Base-by-base conservation (phyloP, 1,140 invertebrate species). In the Akabosia matsudoensis region DNA sequence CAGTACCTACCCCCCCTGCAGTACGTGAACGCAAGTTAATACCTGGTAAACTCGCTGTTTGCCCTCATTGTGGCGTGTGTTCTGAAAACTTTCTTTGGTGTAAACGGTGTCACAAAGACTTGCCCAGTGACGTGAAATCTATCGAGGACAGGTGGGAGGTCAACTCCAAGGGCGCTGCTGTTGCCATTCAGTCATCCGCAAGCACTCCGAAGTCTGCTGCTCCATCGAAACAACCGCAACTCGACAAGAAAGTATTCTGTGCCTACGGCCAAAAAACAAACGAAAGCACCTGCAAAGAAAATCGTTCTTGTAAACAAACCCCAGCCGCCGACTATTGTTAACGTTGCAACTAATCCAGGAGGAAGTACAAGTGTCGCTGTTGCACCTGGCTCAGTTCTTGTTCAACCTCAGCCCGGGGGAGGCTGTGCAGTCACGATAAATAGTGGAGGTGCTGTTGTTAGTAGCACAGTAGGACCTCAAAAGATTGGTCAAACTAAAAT, bases 231-330 rank as follows among this genome's bases (percentile, higher is more conserved):
- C 54, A 14, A 24, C 54, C 26, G 26, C n/a, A n/a, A n/a, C n/a
- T n/a, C n/a, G n/a, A n/a, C n/a, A n/a, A n/a, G n/a, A n/a, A n/a
- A n/a, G n/a, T n/a, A n/a, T n/a, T n/a, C n/a, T n/a, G n/a, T n/a
- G n/a, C n/a, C n/a, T n/a, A n/a, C n/a, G n/a, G n/a, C n/a, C n/a
- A n/a, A n/a, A n/a, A n/a, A n/a, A n/a, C n/a, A n/a, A n/a, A n/a
- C n/a, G n/a, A n/a, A n/a, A n/a, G n/a, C n/a, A n/a, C n/a, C n/a
- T n/a, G n/a, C n/a, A 67, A 13, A 22, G 7, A 67, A 67, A n/a
- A 67, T 67, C 10, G 4, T 67, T 30, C n/a, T 67, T 2, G 61
- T 67, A 30, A 67, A 67, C 22, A 67, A 67, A n/a, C 61, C 61
- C 7, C 54, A 61, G n/a, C 7, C 24, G 24, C 24, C 24, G 24